A percentile compares a stretch with the other conserved stretches of the same genome.
Conservation (phyloP, 2,888 invertebrate species). For the Drosophila nr. medialis region DNA sequence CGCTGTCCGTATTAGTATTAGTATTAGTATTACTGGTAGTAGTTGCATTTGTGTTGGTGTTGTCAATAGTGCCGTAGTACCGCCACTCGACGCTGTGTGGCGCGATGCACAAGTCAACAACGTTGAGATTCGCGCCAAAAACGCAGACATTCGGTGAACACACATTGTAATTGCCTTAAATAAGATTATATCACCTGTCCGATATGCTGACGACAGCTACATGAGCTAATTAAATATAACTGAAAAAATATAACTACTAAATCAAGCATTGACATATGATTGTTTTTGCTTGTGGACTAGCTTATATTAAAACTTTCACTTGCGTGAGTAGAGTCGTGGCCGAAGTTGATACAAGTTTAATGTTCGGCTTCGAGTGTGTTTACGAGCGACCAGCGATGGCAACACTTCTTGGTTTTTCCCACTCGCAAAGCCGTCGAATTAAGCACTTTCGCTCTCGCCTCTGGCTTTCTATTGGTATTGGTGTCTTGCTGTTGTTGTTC, state of each 20-base stretch:
- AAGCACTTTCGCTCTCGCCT: conserved; percentile 62
- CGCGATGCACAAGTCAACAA: conserved; percentile 45
- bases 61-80: conserved; percentile 43
- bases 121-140: conserved; percentile 56
- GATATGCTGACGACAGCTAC: neutral
- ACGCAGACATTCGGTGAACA: neutral
- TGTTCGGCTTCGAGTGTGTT: conserved; percentile 15
- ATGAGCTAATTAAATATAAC: neutral
- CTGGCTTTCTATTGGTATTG: conserved; percentile 34
- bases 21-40: conserved; percentile 16
- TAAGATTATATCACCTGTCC: neutral
- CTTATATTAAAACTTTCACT: conserved; percentile 26
- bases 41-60: conserved; percentile 28
- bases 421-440: conserved; percentile 22
- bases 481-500: conserved; percentile 25
- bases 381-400: conserved; percentile 12
- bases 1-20: neutral
- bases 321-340: conserved; percentile 5
- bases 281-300: neutral
- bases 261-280: neutral
- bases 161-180: conserved; percentile 7
- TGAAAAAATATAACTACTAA: neutral
- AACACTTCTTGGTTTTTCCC: conserved; percentile 65
- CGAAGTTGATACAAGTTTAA: conserved; percentile 27
- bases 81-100: conserved; percentile 56